These are phyloP conservation scores for Carpatolechia fugitivella DNA, from an alignment of 2,888 invertebrate species.

Conservation along the genomic window DNA sequence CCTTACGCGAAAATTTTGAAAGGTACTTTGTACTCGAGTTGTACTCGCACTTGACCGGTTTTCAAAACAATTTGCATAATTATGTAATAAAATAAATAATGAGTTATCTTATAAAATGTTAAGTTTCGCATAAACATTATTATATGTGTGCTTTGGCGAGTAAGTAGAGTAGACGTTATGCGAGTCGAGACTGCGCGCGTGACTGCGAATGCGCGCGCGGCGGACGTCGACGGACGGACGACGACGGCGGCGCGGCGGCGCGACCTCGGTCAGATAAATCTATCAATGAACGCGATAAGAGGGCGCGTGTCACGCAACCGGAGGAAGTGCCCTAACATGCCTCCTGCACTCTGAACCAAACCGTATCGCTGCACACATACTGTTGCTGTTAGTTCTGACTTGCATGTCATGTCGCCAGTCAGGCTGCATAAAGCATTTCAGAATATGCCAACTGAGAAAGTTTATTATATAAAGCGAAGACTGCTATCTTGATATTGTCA, in stretches of 20 bases:
- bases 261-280: slow-evolving; percentile 75
- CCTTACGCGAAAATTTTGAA: no score
- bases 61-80: no score
- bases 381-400: background rate
- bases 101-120: no score
- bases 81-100: no score
- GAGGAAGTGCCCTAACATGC: slow-evolving; percentile 64
- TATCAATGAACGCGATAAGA: slow-evolving; percentile 76
- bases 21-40: no score
- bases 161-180: background rate
- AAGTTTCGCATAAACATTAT: no score
- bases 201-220: slow-evolving; percentile 27
- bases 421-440: no score
- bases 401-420: background rate
- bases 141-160: no score
- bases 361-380: background rate
- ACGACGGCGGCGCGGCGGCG: slow-evolving; percentile 43
- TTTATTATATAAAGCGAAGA: no score
- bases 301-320: slow-evolving; percentile 64
- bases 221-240: slow-evolving; percentile 29
- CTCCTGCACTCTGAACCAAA: slow-evolving; percentile 54
- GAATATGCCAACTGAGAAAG: no score
- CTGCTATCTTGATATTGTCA: no score
- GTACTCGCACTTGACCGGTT: no score
- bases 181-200: slow-evolving; percentile 33